Conservation (phyloP, 2,888 invertebrate species). For the Pristionchus entomophagus region DNA sequence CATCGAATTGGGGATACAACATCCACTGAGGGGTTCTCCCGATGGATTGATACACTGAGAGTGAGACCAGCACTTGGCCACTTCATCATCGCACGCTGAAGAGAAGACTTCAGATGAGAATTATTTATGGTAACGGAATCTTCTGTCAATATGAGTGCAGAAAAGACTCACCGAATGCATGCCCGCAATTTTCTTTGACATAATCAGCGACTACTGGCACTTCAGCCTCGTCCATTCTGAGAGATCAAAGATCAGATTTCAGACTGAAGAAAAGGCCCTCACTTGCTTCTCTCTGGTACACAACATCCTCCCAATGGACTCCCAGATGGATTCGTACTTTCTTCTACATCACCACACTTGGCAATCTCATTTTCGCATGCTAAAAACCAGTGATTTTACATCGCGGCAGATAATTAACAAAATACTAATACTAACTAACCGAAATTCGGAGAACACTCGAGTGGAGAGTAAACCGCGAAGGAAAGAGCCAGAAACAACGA, state of each 20-base stretch:
- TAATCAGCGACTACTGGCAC: not conserved
- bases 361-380: not conserved
- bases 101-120: not conserved
- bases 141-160: not conserved
- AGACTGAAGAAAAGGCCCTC: not conserved
- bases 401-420: not conserved
- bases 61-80: not conserved
- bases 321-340: not conserved
- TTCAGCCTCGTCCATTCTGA: not conserved
- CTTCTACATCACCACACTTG: not conserved
- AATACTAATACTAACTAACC: not conserved
- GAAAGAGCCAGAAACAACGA: not conserved
- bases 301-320: not conserved
- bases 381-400: not conserved
- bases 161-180: not conserved
- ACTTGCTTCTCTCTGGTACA: not conserved
- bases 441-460: not conserved
- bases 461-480: not conserved
- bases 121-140: not conserved
- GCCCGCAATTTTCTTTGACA: not conserved
- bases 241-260: not conserved
- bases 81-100: not conserved
- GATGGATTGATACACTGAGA: conserved; percentile 7
- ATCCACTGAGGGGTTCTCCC: not conserved
- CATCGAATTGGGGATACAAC: not conserved